Evolutionary conservation across 2,113 vertebrate species (phyloP), one percentile per base, ranked within the genome.

Genomic region (Hippoglossus stenolepis): DNA sequence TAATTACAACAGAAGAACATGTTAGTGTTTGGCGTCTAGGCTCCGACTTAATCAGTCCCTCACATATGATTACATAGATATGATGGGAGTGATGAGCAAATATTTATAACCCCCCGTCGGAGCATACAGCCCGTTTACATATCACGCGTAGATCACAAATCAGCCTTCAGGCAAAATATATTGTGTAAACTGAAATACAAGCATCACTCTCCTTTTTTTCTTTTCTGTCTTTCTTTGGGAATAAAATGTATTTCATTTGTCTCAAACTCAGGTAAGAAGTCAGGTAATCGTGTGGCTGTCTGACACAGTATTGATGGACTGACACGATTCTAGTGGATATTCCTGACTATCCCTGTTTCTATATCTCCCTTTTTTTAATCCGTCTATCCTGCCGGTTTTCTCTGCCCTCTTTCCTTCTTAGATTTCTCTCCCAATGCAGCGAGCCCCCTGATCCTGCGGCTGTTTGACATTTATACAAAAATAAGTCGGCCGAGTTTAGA

Each of bases 401-500:
- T 13, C 57, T 64, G 12, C 58, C 35, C 10, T 72, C 57, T 58
- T 43, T 70, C 31, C 47, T 45, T 58, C 69, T 26, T 23, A 0
- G 60, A 69, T 58, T 63, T 63, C 47, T 15, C 21, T 74, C 53
- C 18, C 64, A 62, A 69, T 65, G 67, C 73, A 47, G 35, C 3
- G 73, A 67, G 56, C 63, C 64, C 60, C 53, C 61, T 79, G 76
- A 76, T 88, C 80, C 69, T 71, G 43, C 35, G 20, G 68, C 77
- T 82, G 76, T 85, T 84, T 89, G 84, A 87, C 77, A 87, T 90
- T 86, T 81, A 86, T 66, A 28, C n/a, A 26, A 84, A 89, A 89
- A 75, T 74, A 79, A 82, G 77, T 57, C 49, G 61, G 64, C 59
- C 15, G n/a, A 47, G 60, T 79, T 83, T 73, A 60, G 60, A 84